These are phyloP conservation scores for Calameuta filiformis DNA, from an alignment of 2,888 invertebrate genomes.

Conservation along the genomic window DNA sequence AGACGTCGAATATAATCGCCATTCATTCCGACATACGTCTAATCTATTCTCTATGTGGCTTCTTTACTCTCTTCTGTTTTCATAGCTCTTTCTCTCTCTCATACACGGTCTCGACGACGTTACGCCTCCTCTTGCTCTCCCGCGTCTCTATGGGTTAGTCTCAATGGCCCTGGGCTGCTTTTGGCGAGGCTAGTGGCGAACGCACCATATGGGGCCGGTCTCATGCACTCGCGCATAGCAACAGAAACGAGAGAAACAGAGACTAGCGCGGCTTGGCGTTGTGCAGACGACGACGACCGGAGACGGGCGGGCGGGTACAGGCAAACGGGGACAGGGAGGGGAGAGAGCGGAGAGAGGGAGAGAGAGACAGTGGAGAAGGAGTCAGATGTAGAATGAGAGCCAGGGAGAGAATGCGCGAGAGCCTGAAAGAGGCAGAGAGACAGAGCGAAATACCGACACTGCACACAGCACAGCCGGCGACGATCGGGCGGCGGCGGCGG, in stretches of 20 bases:
- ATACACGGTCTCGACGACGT: slow-evolving; percentile 68
- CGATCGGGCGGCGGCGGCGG: slow-evolving; percentile 20
- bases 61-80: slow-evolving; percentile 10
- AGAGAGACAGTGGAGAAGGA: slow-evolving; percentile 19
- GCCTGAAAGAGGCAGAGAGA: slow-evolving; percentile 21
- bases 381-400: slow-evolving; percentile 21
- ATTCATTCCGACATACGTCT: neutral
- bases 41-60: slow-evolving; percentile 3
- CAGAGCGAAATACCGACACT: slow-evolving; percentile 15
- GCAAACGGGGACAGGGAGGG: slow-evolving; percentile 54
- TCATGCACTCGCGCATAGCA: slow-evolving; percentile 59
- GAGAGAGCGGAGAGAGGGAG: slow-evolving; percentile 19
- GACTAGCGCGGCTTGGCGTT: slow-evolving; percentile 32
- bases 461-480: slow-evolving; percentile 15
- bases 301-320: slow-evolving; percentile 47
- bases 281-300: slow-evolving; percentile 32
- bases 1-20: neutral
- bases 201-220: slow-evolving; percentile 52
- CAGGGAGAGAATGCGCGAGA: slow-evolving; percentile 20
- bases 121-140: slow-evolving; percentile 64
- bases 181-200: slow-evolving; percentile 39
- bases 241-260: slow-evolving; percentile 50
- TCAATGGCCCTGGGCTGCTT: slow-evolving; percentile 45
- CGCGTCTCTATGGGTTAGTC: slow-evolving; percentile 44
- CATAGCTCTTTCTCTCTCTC: slow-evolving; percentile 66